Base-by-base conservation (phyloP, 2,888 invertebrate genomes). In the Periphyllus acericola region DNA sequence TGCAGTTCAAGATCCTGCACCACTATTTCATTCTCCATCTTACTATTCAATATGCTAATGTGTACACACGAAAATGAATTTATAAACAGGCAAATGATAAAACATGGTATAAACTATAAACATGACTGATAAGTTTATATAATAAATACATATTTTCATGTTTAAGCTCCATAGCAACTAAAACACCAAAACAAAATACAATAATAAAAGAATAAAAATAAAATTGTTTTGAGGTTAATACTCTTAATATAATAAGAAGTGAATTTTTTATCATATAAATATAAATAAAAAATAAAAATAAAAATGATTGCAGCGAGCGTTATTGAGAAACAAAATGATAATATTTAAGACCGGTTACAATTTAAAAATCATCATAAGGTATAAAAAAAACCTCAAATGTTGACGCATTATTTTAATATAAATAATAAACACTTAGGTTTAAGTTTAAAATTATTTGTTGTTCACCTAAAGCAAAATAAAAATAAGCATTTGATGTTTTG, bases 1-100 rank as follows among this genome's bases (percentile, higher is more conserved):
- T 93, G 93, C 8, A 95, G 92, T 90, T 94, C 93, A 88, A 96
- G 92, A 90, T 93, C 93, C 90, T 93, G 92, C 1, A 94, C 93
- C 68, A 82, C n/a, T 34, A 89, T 86, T 89, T 83, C 87, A 68
- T 83, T 66, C 3, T 88, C 89, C 88, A 89, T 85, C 29, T 80
- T 60, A 52, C 82, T n/a, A 19, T 11, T 46, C 40, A n/a, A 46
- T 14, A 71, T 11, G 11, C 2, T 66, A 66, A 29, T 68, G n/a
- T 11, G 1, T 14, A 29, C 3, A 66, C 14, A 78, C 29, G 8
- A 25, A 14, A 66, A 52, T 9, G 0, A 55, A 78, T 76, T 17
- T 6, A 46, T 3, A n/a, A n/a, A 5, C 9, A 60, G 0, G 17
- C 17, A n/a, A 60, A 55, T 36, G 36, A 29, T 66, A 36, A n/a